These are phyloP conservation scores for Drosophila suzukii DNA, from an alignment of 1,140 invertebrate genomes.

Conservation along the genomic window DNA sequence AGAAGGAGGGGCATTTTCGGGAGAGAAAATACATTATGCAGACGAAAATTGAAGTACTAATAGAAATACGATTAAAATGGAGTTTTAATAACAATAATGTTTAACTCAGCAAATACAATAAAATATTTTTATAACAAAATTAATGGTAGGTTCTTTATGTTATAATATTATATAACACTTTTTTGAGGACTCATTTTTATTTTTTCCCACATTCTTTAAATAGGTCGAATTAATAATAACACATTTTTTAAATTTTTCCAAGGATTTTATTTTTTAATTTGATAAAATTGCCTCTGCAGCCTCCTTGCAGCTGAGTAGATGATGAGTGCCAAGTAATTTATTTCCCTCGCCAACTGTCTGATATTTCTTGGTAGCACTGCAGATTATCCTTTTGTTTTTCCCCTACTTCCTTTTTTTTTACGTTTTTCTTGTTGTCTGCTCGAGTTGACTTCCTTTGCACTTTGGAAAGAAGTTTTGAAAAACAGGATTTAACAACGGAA, in stretches of 20 bases:
- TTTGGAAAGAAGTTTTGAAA: slow-evolving; percentile 78
- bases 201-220: no score
- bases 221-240: not conserved
- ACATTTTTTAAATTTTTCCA: not conserved
- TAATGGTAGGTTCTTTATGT: no score
- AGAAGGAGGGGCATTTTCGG: not conserved
- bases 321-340: slow-evolving; percentile 62
- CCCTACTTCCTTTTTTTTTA: not conserved
- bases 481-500: slow-evolving; percentile 83
- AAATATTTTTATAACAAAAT: no score
- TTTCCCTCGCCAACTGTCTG: slow-evolving; percentile 44
- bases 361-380: slow-evolving; percentile 34
- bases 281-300: slow-evolving; percentile 3
- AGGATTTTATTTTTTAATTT: not conserved
- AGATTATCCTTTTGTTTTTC: slow-evolving; percentile 29
- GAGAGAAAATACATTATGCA: not conserved
- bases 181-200: no score
- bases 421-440: slow-evolving; percentile 65
- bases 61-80: not conserved
- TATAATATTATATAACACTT: no score
- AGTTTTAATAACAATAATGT: not conserved
- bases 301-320: slow-evolving; percentile 8
- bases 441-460: slow-evolving; percentile 81
- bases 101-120: no score
- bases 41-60: not conserved